Evolutionary conservation across 2,797 vertebrate species (phyloP).

Genomic region (Spinibarbus caldwelli): DNA sequence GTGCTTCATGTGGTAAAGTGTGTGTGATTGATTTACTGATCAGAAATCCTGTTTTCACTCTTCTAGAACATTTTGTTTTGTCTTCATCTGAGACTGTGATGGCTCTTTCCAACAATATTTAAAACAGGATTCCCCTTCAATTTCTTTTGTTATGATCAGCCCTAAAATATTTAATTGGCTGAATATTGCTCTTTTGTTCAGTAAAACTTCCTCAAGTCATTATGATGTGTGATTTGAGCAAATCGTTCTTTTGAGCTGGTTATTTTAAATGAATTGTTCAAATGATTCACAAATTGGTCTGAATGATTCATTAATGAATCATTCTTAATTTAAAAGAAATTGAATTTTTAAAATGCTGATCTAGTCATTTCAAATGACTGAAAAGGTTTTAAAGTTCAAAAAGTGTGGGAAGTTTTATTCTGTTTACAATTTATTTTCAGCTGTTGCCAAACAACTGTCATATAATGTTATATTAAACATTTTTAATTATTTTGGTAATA

Average conservation of each 20-base stretch:
- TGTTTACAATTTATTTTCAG: neutral
- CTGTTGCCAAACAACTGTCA: neutral
- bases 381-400: neutral
- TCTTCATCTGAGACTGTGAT: neutral
- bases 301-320: neutral
- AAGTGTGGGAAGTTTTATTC: neutral
- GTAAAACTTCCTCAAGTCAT: neutral
- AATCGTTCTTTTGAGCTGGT: neutral
- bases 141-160: neutral
- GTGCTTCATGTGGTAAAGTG: neutral
- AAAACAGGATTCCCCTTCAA: neutral
- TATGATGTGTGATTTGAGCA: neutral
- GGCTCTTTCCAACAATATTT: neutral
- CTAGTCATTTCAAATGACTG: neutral
- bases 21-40: neutral
- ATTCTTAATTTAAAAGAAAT: neutral
- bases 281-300: neutral
- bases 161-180: neutral
- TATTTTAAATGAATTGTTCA: neutral
- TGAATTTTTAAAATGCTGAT: neutral
- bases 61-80: slow-evolving; percentile 19
- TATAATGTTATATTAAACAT: too few species aligned
- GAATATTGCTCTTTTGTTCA: neutral
- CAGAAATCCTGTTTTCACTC: slow-evolving; percentile 27
- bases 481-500: too few species aligned